phyloP scores from a whole-genome alignment of 2,888 invertebrate genomes.

The Caenorhabditis sulstoni region DNA sequence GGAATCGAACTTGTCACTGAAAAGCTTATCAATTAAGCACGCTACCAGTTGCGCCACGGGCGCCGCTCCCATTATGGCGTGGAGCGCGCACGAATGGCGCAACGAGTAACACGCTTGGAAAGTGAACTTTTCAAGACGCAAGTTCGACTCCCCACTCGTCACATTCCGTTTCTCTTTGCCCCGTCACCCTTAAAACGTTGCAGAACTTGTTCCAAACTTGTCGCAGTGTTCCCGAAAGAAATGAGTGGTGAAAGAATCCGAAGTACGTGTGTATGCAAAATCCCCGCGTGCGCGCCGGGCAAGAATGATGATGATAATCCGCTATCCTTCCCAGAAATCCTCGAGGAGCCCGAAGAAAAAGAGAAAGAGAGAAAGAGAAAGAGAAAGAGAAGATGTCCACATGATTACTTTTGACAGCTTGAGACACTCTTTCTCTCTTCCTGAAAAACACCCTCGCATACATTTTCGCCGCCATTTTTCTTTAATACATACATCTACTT shows the following conservation, averaged over 20 bases:
- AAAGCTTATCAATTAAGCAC: too few species aligned
- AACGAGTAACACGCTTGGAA: too few species aligned
- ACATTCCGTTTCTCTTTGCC: too few species aligned
- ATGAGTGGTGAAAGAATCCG: not conserved
- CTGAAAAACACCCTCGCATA: slow-evolving; percentile 1
- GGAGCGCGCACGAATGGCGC: too few species aligned
- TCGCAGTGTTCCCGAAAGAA: too few species aligned
- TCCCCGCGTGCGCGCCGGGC: not conserved
- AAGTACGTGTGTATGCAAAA: not conserved
- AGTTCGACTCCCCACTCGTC: too few species aligned
- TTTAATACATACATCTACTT: not conserved
- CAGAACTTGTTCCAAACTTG: too few species aligned
- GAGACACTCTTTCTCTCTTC: not conserved
- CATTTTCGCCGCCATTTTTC: not conserved
- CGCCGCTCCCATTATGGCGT: too few species aligned
- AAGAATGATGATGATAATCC: slow-evolving; percentile 9
- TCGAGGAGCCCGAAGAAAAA: not conserved
- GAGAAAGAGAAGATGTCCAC: slow-evolving; percentile 14
- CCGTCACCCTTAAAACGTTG: too few species aligned
- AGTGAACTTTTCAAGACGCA: too few species aligned
- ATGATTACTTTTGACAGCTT: slow-evolving; percentile 39
- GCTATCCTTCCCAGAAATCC: slow-evolving; percentile 5
- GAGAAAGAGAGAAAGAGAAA: not conserved
- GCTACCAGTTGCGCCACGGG: too few species aligned
- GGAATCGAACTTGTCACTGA: too few species aligned